phyloP scores from a whole-genome alignment of 2,113 vertebrate species.

The Lepus timidus region DNA sequence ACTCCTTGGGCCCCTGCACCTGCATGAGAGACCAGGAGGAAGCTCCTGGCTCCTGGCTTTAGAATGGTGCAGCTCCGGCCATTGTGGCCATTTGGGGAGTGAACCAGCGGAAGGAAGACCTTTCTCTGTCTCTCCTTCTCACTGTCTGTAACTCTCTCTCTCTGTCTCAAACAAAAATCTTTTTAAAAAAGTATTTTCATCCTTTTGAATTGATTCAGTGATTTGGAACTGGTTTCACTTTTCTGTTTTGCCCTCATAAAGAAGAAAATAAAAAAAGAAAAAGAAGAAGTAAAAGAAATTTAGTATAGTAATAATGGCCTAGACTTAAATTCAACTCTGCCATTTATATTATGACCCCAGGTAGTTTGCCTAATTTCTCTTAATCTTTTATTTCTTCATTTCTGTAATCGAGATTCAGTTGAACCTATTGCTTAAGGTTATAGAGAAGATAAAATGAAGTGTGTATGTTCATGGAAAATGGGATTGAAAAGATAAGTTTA shows the following conservation, averaged over 20 bases:
- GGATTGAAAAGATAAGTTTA: too few relatives aligned
- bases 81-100: too few relatives aligned
- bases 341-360: neutral
- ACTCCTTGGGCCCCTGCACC: too few relatives aligned
- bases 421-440: neutral
- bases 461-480: neutral
- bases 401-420: neutral
- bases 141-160: too few relatives aligned
- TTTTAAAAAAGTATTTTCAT: neutral
- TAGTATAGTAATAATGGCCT: neutral
- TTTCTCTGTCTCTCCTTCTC: too few relatives aligned
- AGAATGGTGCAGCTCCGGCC: too few relatives aligned
- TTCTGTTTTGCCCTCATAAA: neutral
- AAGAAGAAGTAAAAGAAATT: neutral
- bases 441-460: neutral
- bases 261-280: neutral
- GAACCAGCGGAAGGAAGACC: too few relatives aligned
- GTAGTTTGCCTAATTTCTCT: neutral
- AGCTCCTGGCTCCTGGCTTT: too few relatives aligned
- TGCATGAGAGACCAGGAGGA: too few relatives aligned
- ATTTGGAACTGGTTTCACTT: neutral
- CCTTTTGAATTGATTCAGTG: neutral
- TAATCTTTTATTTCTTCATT: slow-evolving; percentile 6
- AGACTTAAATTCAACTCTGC: neutral
- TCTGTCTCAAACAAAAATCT: too few relatives aligned